phyloP scores from a whole-genome alignment of 2,888 invertebrate genomes.

The Netelia virgata region DNA sequence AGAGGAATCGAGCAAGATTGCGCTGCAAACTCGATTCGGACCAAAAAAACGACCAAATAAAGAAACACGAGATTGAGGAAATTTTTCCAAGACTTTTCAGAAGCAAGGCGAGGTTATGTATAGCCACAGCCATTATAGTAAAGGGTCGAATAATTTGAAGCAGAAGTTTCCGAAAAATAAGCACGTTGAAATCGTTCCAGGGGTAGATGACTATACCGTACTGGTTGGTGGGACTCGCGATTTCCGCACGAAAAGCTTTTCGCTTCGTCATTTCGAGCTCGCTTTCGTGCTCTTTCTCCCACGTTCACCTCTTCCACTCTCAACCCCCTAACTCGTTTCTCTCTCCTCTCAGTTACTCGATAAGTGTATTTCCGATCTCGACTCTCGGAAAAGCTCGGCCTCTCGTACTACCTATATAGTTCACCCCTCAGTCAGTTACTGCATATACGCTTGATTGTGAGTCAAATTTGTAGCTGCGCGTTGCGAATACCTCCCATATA shows the following conservation, averaged over 20 bases:
- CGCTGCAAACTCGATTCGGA: neutral
- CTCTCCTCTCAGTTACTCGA: constrained; percentile 63
- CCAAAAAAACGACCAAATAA: neutral
- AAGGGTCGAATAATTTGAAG: constrained; percentile 62
- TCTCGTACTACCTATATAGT: constrained; percentile 57
- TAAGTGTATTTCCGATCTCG: constrained; percentile 70
- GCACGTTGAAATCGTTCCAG: constrained; percentile 66
- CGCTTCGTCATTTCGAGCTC: constrained; percentile 63
- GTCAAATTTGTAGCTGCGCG: constrained; percentile 30
- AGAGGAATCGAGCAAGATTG: neutral
- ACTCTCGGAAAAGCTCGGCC: constrained; percentile 59
- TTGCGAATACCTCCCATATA: neutral
- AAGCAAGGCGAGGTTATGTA: constrained; percentile 5
- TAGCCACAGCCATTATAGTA: constrained; percentile 54
- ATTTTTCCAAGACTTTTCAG: constrained; percentile 42
- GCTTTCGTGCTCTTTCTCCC: constrained; percentile 21
- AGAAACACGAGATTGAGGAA: neutral
- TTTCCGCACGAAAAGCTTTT: constrained; percentile 64
- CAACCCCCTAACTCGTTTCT: constrained; percentile 26
- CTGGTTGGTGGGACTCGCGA: constrained; percentile 27
- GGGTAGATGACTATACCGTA: constrained; percentile 60
- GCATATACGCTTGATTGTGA: constrained; percentile 57
- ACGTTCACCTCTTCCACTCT: constrained; percentile 36
- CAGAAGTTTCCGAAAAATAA: constrained; percentile 63
- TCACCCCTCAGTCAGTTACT: constrained; percentile 65